Base-by-base conservation (phyloP, 2,888 invertebrate genomes). In the Tupiocoris notatus region DNA sequence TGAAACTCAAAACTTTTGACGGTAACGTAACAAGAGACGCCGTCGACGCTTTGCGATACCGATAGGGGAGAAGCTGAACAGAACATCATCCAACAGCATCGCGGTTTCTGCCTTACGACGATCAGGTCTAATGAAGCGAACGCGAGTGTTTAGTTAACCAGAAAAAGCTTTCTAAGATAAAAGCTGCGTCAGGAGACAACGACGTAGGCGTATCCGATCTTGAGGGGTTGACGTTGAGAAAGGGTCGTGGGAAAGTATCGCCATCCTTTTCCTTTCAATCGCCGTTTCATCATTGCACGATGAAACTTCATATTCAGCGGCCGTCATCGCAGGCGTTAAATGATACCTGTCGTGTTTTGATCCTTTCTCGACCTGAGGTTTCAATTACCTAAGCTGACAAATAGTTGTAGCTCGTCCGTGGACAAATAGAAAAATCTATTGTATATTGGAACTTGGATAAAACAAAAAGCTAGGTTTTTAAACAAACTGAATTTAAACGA, bases 1-100 rank as follows among this genome's bases (percentile, higher is more conserved):
- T 70, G 70, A 70, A 70, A 70, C 70, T 70, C 70, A 70, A 70
- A 70, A 70, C 70, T 70, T 59, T 70, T 70, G 20, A 59, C 59
- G 59, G 70, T 70, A 59, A 58, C 70, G 70, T 70, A 70, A 70
- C 70, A 22, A 57, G 57, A 70, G 18, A 57, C 25, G 22, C 67
- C 63, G 16, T 23, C 64, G 23, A 23, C n/a, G 23, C 17, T 59
- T 23, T 54, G 17, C 56, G 67, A 56, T 67, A 67, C 67, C 67
- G 57, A 67, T 67, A 67, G 67, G 54, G 70, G 70, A 6, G 39
- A 39, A 7, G 39, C 39, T 39, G 39, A 39, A 39, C 6, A 39
- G 12, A 39, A 39, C 39, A n/a, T n/a, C n/a, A n/a, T n/a, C n/a
- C n/a, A n/a, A n/a, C 39, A 39, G 3, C 39, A 39, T 39, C 39